Conservation (phyloP, 2,113 vertebrate genomes). For the Semicossyphus pulcher region DNA sequence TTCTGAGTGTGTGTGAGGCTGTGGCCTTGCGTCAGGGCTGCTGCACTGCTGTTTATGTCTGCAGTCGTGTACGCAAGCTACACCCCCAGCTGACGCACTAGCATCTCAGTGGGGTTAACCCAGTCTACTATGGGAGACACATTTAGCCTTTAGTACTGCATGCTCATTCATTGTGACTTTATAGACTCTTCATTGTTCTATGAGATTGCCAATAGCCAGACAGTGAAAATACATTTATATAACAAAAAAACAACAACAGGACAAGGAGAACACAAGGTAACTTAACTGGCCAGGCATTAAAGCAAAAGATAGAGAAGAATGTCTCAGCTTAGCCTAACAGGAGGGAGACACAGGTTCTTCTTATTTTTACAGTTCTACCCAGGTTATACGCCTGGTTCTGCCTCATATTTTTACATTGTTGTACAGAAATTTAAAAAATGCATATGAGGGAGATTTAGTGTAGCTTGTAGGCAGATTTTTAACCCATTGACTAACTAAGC, state of each 20-base stretch:
- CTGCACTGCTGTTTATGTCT: constrained; percentile 75
- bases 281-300: too few relatives aligned
- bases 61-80: constrained; percentile 65
- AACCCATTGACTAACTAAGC: too few relatives aligned
- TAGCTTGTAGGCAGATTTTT: too few relatives aligned
- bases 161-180: constrained; percentile 28
- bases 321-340: too few relatives aligned
- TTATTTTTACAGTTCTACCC: too few relatives aligned
- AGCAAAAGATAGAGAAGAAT: too few relatives aligned
- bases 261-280: too few relatives aligned
- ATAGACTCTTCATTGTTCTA: constrained; percentile 8
- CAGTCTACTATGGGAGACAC: constrained; percentile 20
- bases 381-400: too few relatives aligned
- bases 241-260: not conserved
- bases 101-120: constrained; percentile 57
- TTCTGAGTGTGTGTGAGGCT: constrained; percentile 65
- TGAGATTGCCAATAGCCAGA: not conserved
- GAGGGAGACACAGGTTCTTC: too few relatives aligned
- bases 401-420: too few relatives aligned
- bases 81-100: constrained; percentile 72
- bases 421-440: too few relatives aligned
- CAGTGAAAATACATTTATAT: not conserved
- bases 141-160: constrained; percentile 9
- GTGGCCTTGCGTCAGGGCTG: constrained; percentile 71
- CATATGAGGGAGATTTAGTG: too few relatives aligned